Evolutionary conservation across 1,140 invertebrate species (phyloP), one percentile per base, ranked within the genome.

Genomic region (Bombus balteatus): DNA sequence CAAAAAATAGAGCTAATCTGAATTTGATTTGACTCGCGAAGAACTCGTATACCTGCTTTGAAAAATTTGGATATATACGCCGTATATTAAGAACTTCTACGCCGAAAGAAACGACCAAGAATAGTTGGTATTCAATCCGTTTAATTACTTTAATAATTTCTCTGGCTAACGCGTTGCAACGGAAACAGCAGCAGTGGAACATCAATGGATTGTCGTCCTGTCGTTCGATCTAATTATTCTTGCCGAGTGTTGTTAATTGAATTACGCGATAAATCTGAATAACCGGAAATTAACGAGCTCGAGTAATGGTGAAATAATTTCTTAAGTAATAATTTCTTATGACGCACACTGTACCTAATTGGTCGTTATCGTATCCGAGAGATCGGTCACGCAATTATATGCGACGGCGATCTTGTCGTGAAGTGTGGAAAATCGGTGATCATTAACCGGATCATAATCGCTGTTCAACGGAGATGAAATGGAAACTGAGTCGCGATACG

Each of bases 251-350:
- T 34, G 73, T 62, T 77, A 68, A 83, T 83, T 77, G n/a, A 83
- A 83, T 66, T 68, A 68, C 81, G 22, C 73, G 34, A 79, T 84
- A 79, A 79, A 79, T 84, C 66, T 13, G 22, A n/a, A n/a, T 79
- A 43, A 71, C 37, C 53, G 66, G 34, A 22, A 43, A 41, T 70
- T 70, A 70, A 83, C 62, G 62, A 10, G 74, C 5, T n/a, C n/a
- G 37, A 43, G 34, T 22, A 34, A 57, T 10, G 6, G 43, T 22
- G 41, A 32, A 25, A 39, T 43, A 28, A 78, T 83, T 83, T 53
- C 81, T 83, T 70, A 70, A 78, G 81, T 78, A 78, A 83, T 83
- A 39, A 70, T 83, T 83, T 70, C 74, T 83, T 77, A 78, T 8
- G 37, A 37, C 13, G 81, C 34, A 70, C 65, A 41, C 57, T 78